Conservation (phyloP, 2,113 vertebrate genomes). For the Tychaedon coryphoeus region DNA sequence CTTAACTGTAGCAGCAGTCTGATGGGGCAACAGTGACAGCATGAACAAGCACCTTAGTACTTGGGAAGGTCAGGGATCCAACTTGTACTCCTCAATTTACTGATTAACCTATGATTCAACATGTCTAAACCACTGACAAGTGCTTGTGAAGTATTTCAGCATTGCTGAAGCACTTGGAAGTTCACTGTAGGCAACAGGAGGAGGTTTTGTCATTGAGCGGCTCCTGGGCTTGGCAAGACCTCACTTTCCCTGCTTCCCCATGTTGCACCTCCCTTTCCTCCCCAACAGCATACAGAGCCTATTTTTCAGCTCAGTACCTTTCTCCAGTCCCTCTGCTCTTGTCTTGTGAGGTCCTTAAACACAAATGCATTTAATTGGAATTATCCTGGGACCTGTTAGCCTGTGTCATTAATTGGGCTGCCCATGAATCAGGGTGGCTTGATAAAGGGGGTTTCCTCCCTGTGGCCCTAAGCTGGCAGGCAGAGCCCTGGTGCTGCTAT, state of each 20-base stretch:
- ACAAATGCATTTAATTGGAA: not conserved
- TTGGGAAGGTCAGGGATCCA: not conserved
- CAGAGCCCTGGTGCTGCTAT: not conserved
- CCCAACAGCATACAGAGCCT: rapidly evolving
- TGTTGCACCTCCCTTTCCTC: not conserved
- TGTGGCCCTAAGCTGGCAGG: not conserved
- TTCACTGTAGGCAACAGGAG: not conserved
- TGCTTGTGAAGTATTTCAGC: not conserved
- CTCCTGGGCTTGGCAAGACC: not conserved
- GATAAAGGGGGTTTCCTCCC: not conserved
- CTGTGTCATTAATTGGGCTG: not conserved
- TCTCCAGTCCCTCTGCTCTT: not conserved
- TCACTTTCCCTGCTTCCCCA: not conserved
- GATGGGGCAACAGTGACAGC: not conserved
- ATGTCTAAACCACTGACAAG: not conserved
- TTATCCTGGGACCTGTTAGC: not conserved
- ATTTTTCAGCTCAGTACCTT: not conserved
- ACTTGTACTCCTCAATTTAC: not conserved
- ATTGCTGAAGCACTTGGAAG: not conserved
- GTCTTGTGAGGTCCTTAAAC: not conserved
- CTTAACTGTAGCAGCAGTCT: not conserved
- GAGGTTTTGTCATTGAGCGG: not conserved
- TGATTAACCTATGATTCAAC: not conserved
- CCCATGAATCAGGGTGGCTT: not conserved
- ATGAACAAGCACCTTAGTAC: not conserved